Evolutionary conservation across 2,113 vertebrate species (phyloP), one percentile per base, ranked within the genome.

Genomic region (Cyphomyrus discorhynchus): DNA sequence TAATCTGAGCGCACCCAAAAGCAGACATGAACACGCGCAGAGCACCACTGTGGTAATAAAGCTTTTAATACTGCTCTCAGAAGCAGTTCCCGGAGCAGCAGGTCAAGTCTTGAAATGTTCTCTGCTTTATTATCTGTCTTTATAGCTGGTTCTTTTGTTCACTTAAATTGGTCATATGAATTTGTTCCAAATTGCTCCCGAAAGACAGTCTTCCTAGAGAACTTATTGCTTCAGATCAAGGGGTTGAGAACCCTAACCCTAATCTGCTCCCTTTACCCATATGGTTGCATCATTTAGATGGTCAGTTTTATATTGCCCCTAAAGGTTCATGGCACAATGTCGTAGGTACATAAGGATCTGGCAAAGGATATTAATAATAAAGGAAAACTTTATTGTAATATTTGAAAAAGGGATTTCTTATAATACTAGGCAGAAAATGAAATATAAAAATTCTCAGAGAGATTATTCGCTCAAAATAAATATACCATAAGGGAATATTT

Each of bases 81-180:
- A 74, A 49, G 88, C 42, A 83, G 2, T 52, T 92, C 91, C 82
- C 90, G 62, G 2, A 15, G 17, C 1, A 62, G 19, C 89, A 91
- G 90, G 90, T 92, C 89, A 88, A 47, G n/a, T 80, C 88, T 62
- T 86, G 13, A 83, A 89, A 92, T 89, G 91, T 53, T 92, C 91
- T 91, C 90, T 52, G 88, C 47, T 93, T 92, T 91, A 90, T 90
- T 88, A 88, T 89, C 77, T 88, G 31, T 90, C 89, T 92, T 91
- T 89, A 91, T 70, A 46, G 87, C 58, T n/a, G 21, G 1, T 56
- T 87, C 47, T 39, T 56, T 87, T 52, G 27, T 53, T 87, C 50
- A 7, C 27, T 87, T 87, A 24, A 56, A 31, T 35, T 53, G 13
- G 15, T 53, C 50, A 42, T 21, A 87, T 35, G 50, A 53, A 6